Evolutionary conservation across 1,140 invertebrate genomes (phyloP).

Genomic region (Temnothorax nylanderi): DNA sequence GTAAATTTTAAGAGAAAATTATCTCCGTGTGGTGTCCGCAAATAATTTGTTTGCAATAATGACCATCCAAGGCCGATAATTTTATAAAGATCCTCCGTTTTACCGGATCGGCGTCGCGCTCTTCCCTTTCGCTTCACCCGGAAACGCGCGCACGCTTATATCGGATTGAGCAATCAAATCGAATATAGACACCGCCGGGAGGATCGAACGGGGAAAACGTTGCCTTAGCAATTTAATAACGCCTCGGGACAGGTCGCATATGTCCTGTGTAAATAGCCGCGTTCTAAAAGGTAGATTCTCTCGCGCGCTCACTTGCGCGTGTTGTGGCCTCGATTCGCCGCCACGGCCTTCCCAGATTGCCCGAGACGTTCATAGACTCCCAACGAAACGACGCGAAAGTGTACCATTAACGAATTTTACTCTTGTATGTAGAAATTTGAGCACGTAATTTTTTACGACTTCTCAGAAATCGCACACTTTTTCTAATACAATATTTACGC

Average conservation of each 20-base stretch:
- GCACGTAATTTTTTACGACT: background rate
- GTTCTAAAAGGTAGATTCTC: slow-evolving; percentile 3
- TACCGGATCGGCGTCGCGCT: background rate
- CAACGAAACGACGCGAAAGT: slow-evolving; percentile 44
- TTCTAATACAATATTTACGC: background rate
- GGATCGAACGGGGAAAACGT: background rate
- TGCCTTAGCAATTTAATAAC: slow-evolving; percentile 2
- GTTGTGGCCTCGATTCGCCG: slow-evolving; percentile 60
- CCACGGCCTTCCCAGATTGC: slow-evolving; percentile 34
- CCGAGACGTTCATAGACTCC: slow-evolving; percentile 38
- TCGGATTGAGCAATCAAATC: slow-evolving; percentile 12
- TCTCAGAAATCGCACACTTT: background rate
- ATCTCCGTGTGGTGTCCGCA: background rate
- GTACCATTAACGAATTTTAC: slow-evolving; percentile 14
- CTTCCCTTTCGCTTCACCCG: slow-evolving; percentile 12
- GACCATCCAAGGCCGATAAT: background rate
- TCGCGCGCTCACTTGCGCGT: background rate
- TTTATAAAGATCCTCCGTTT: slow-evolving; percentile 2
- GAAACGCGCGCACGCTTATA: background rate
- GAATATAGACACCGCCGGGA: background rate
- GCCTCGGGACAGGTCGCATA: background rate
- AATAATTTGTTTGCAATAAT: slow-evolving; percentile 11
- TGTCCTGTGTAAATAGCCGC: slow-evolving; percentile 33
- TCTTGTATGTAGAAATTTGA: slow-evolving; percentile 13
- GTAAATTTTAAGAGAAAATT: too few relatives aligned